Conservation (phyloP, 2,888 invertebrate genomes). For the Heliconius cydno region DNA sequence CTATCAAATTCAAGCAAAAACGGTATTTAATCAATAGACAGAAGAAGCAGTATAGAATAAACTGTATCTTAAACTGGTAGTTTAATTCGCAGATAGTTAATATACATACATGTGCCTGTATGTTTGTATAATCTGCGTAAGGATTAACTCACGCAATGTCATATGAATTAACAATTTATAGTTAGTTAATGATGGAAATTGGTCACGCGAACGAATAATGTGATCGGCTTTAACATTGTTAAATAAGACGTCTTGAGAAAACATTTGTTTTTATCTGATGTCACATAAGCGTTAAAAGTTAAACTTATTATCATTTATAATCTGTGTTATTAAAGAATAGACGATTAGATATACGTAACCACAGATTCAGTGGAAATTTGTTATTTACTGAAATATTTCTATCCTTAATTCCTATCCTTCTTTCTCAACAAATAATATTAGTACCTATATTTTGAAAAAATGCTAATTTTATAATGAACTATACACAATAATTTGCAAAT, state of each 20-base stretch:
- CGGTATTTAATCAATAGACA: not conserved
- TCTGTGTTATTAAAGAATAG: not conserved
- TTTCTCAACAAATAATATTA: not conserved
- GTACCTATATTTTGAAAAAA: no score
- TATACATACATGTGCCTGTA: not conserved
- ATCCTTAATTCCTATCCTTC: not conserved
- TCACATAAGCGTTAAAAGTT: not conserved
- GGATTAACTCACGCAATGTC: slow-evolving; percentile 48
- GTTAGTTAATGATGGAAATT: slow-evolving; percentile 36
- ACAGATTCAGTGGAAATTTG: no score
- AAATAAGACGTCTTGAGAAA: not conserved
- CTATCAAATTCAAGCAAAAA: slow-evolving; percentile 15
- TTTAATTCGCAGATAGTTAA: not conserved
- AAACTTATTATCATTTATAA: not conserved
- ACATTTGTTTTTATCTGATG: not conserved
- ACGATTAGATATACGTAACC: no score
- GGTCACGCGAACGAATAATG: slow-evolving; percentile 44
- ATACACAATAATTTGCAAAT: no score
- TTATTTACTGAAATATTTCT: no score
- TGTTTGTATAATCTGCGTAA: slow-evolving; percentile 26
- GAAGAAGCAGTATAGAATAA: slow-evolving; percentile 11
- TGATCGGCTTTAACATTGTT: not conserved
- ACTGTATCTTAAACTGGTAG: slow-evolving; percentile 2
- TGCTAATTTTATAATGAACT: no score
- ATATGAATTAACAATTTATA: slow-evolving; percentile 44